Evolutionary conservation across 2,888 invertebrate genomes (phyloP), one percentile per base, ranked within the genome.

Genomic region (Baronia brevicornis): DNA sequence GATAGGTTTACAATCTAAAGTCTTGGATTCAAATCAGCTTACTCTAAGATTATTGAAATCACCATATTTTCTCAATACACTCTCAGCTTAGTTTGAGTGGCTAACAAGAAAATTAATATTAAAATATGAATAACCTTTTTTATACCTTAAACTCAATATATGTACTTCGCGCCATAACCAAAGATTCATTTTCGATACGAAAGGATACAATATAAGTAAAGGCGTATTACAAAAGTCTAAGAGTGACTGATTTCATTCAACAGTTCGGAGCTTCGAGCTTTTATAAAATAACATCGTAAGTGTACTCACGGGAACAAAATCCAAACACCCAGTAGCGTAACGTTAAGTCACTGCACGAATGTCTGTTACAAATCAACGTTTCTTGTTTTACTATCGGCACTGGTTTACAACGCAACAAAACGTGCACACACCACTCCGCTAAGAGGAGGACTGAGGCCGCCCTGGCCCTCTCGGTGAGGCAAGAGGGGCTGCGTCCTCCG

Each of bases 271-370:
- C 55, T 50, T 39, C 39, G 43, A 60, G 62, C 65, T 69, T 68
- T 71, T 61, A 60, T 55, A 46, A 32, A 15, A 36, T 36, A 43
- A 40, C 41, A 42, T 39, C 12, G 17, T 36, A 22, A 38, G 46
- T 33, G 38, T 65, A 82, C 82, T 80, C 57, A 82, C 82, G 54
- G 54, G 49, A 47, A 56, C 41, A 56, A 65, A 74, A 80, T 80
- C 79, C 80, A 66, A 69, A 54, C 47, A 58, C 54, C 54, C 53
- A 60, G 49, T 28, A 44, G 36, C 37, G 41, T 48, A 42, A n/a
- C 43, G 31, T 49, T 48, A 48, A 51, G 59, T 60, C 79, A 82
- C 79, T 71, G 60, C 79, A 82, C 82, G 66, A 54, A 62, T 68
- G 60, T 63, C 55, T 57, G 56, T 54, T 55, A 56, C 55, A 66